phyloP scores from a whole-genome alignment of 1,140 invertebrate genomes.

The Heliconius eleuchia region DNA sequence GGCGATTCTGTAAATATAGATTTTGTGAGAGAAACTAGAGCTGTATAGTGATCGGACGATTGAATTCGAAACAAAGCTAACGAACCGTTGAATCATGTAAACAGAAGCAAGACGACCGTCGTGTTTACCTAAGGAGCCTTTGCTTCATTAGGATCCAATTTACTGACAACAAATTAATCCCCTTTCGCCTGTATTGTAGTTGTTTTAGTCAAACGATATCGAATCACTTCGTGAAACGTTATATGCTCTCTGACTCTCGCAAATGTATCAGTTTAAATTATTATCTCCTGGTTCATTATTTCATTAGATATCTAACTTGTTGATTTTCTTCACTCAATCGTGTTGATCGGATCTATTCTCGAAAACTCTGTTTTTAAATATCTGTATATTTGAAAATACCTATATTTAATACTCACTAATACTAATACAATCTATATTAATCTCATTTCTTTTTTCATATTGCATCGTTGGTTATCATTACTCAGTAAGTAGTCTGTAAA shows the following conservation, averaged over 20 bases:
- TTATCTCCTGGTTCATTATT: background rate
- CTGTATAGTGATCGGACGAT: slow-evolving; percentile 67
- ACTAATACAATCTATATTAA: too few species aligned
- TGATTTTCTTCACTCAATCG: background rate
- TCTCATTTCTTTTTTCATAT: too few species aligned
- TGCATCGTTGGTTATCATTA: background rate
- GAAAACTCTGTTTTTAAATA: too few species aligned
- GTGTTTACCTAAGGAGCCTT: slow-evolving; percentile 79
- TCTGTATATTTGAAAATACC: too few species aligned
- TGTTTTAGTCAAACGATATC: slow-evolving; percentile 46
- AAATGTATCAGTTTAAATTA: background rate
- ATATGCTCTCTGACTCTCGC: slow-evolving; percentile 4
- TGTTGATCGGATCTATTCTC: too few species aligned
- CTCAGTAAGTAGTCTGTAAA: background rate
- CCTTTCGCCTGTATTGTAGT: slow-evolving; percentile 57
- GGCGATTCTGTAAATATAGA: slow-evolving; percentile 21
- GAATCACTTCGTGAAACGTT: slow-evolving; percentile 37
- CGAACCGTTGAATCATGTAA: slow-evolving; percentile 79
- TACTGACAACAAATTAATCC: slow-evolving; percentile 79
- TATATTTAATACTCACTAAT: too few species aligned
- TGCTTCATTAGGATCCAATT: slow-evolving; percentile 81
- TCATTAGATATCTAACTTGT: background rate
- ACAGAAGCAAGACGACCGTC: slow-evolving; percentile 78
- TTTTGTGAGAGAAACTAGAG: slow-evolving; percentile 38
- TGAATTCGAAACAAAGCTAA: slow-evolving; percentile 80